Base-by-base conservation (phyloP, 2,113 vertebrate species). In the Syngnathus floridae region DNA sequence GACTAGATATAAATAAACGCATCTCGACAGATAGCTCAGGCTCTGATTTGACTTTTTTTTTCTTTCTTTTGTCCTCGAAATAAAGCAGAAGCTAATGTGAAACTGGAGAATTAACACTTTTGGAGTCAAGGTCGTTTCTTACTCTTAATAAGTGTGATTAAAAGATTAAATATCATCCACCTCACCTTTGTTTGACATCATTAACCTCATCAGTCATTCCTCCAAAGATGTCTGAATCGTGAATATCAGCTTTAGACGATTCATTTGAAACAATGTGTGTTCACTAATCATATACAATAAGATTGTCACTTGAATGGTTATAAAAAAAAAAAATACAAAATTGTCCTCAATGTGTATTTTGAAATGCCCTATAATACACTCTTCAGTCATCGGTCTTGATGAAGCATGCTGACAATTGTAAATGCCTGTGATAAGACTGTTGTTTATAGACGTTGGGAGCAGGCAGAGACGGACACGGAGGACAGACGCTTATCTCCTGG, bases 401-500 rank as follows among this genome's bases (percentile, higher is more conserved):
- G 49, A 72, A 31, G 69, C 62, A 71, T 64, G 71, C 72, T 62
- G 74, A 68, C 57, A 70, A 82, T 76, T 75, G 77, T 91, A 89
- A 90, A 90, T 46, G 67, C 35, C 4, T 67, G 69, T 10, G 86
- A 90, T 90, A 91, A 90, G 85, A 46, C 21, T 9, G 7, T 40
- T 80, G 75, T 90, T 91, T 90, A 91, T 89, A 75, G 86, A 70
- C 58, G 79, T 77, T 76, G 64, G 87, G 89, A 88, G 82, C 84
- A 85, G 87, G 80, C 87, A 84, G 87, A 86, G 90, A 89, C 79
- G 67, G 77, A 74, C 85, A 91, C 90, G 69, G 88, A 91, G 88
- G 88, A 89, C 86, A 80, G 70, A 59, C 68, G 4, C 83, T 89
- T 89, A 90, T 89, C 88, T 79, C 51, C 26, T 12, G 17, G 21